Percentiles rank a stretch among this genome's conserved stretches.
Conservation (phyloP, 2,113 vertebrate species). For the Lipotes vexillifer region DNA sequence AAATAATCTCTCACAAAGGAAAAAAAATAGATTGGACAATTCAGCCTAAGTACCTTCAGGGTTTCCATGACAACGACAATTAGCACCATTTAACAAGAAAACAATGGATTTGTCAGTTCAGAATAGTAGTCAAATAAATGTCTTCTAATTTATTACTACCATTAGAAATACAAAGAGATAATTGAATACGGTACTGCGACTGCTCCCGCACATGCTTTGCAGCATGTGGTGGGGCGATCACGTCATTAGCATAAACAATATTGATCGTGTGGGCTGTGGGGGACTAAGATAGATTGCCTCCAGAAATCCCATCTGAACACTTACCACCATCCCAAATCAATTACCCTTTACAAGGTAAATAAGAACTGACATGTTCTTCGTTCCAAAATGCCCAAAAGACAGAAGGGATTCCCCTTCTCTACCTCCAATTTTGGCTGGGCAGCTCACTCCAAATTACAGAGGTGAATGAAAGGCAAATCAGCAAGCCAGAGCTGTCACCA, state of each 20-base stretch:
- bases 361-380: slow-evolving; percentile 46
- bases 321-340: slow-evolving; percentile 36
- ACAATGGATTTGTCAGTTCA: slow-evolving; percentile 71
- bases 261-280: not conserved
- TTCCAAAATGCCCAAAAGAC: slow-evolving; percentile 49
- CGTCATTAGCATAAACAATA: not conserved
- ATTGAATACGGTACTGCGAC: slow-evolving; percentile 48
- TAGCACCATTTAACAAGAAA: slow-evolving; percentile 74
- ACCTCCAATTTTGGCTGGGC: not conserved
- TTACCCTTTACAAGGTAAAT: slow-evolving; percentile 28
- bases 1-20: slow-evolving; percentile 24
- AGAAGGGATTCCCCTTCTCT: slow-evolving; percentile 31
- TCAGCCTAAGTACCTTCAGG: slow-evolving; percentile 52
- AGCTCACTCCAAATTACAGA: slow-evolving; percentile 44
- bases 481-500: slow-evolving; percentile 13
- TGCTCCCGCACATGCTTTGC: not conserved
- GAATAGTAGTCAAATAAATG: slow-evolving; percentile 68
- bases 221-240: fast-evolving
- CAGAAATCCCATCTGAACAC: slow-evolving; percentile 44
- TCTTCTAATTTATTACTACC: slow-evolving; percentile 59
- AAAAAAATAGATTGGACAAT: slow-evolving; percentile 50
- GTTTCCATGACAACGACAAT: slow-evolving; percentile 79
- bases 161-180: slow-evolving; percentile 52
- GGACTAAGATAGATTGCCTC: slow-evolving; percentile 54
- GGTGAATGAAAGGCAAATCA: slow-evolving; percentile 42